Conservation (phyloP, 2,113 vertebrate genomes). For the Chaenogobius annularis region DNA sequence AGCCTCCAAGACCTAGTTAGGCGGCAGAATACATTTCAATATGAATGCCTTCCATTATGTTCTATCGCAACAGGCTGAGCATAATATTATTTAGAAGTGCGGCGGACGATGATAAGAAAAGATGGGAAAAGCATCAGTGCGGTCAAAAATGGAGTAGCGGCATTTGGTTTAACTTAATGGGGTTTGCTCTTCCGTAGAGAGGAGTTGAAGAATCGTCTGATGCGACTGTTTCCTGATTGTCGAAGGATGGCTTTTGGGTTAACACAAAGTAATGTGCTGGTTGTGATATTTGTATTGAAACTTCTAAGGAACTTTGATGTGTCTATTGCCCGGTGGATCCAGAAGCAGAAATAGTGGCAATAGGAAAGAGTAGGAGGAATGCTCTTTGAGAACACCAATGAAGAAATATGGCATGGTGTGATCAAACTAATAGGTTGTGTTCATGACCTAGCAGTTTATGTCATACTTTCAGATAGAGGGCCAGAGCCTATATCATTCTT, state of each 20-base stretch:
- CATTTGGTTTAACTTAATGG: conserved; percentile 39
- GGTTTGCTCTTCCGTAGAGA: conserved; percentile 38
- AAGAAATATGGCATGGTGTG: too few species aligned
- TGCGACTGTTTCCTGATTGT: conserved; percentile 26
- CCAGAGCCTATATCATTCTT: too few species aligned
- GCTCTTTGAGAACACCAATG: too few species aligned
- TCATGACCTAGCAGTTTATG: too few species aligned
- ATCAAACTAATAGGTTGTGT: too few species aligned
- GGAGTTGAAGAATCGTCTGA: conserved; percentile 26
- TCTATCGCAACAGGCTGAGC: conserved; percentile 56
- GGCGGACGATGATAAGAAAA: conserved; percentile 45
- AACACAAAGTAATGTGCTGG: conserved; percentile 5
- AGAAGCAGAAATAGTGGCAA: background rate
- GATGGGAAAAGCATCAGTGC: conserved; percentile 20
- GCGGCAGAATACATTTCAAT: conserved; percentile 62
- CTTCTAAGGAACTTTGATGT: background rate
- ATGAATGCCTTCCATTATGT: conserved; percentile 55
- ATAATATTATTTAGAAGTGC: conserved; percentile 56
- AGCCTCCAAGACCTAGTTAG: conserved; percentile 58
- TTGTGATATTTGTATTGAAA: background rate
- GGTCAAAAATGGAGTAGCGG: conserved; percentile 33
- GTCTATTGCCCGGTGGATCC: background rate
- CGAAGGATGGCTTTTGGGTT: background rate
- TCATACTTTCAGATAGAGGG: too few species aligned
- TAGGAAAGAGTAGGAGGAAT: background rate